These are phyloP conservation scores for Batillaria attramentaria DNA, from an alignment of 1,140 invertebrate species.

Conservation along the genomic window DNA sequence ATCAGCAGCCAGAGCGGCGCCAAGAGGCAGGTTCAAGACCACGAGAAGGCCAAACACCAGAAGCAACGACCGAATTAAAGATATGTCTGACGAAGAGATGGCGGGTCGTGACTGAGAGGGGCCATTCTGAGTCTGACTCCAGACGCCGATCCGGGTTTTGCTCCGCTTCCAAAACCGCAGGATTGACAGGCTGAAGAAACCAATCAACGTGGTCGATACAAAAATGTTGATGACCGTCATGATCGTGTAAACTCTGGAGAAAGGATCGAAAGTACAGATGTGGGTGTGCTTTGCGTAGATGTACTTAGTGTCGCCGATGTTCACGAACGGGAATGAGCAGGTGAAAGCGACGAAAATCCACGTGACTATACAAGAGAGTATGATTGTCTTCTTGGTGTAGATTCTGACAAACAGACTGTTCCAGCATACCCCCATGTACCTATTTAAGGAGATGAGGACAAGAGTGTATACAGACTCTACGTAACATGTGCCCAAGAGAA, in stretches of 20 bases:
- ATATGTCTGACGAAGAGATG: constrained; percentile 6
- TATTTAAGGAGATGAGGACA: constrained; percentile 40
- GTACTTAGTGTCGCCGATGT: not conserved
- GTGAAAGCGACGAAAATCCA: not conserved
- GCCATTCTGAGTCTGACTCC: not conserved
- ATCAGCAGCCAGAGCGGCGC: constrained; percentile 9
- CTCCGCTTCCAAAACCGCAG: constrained; percentile 1
- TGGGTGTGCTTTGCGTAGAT: not conserved
- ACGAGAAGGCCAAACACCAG: constrained; percentile 32
- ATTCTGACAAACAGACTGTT: not conserved
- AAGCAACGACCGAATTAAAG: constrained; percentile 26
- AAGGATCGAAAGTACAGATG: not conserved
- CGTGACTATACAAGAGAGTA: not conserved
- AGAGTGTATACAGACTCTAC: constrained; percentile 72
- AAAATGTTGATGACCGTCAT: not conserved
- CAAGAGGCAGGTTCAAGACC: constrained; percentile 12
- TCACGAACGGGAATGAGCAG: not conserved
- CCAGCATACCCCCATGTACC: constrained; percentile 40
- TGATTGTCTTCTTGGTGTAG: not conserved
- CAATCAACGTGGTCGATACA: not conserved
- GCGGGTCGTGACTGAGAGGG: not conserved
- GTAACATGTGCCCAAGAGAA: constrained; percentile 24
- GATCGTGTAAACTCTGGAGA: not conserved
- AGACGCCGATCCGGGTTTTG: constrained; percentile 1
- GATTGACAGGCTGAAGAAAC: constrained; percentile 22